Evolutionary conservation across 2,797 vertebrate species (phyloP).

Genomic region (Darevskia mixta): DNA sequence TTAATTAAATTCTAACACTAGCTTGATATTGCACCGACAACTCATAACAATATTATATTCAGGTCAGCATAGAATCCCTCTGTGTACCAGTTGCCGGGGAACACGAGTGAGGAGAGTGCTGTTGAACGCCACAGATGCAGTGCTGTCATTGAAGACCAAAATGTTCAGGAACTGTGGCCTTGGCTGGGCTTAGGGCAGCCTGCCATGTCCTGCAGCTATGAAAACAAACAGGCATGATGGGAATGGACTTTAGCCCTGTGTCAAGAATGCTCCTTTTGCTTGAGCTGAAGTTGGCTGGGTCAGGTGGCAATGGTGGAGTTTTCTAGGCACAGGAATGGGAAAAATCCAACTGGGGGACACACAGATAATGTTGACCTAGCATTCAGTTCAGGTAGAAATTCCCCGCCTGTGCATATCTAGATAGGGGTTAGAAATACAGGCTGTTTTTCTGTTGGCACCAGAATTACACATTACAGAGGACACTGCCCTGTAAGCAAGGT

Average conservation of each 20-base stretch:
- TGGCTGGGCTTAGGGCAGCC: slow-evolving; percentile 7
- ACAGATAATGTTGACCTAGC: background rate
- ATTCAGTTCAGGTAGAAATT: background rate
- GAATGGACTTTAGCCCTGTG: slow-evolving; percentile 24
- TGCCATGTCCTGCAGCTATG: background rate
- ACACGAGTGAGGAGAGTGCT: background rate
- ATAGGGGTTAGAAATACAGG: background rate
- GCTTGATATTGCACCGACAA: no score
- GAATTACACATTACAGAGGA: background rate
- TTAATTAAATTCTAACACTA: no score
- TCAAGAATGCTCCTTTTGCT: background rate
- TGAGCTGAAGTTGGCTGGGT: background rate
- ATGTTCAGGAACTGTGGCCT: slow-evolving; percentile 18
- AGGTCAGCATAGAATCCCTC: background rate
- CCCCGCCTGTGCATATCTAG: background rate
- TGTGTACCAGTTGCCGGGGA: no score
- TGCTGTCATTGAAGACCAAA: background rate
- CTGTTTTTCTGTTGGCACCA: background rate
- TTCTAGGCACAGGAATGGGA: background rate
- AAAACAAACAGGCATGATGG: slow-evolving; percentile 17
- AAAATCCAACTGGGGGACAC: no score
- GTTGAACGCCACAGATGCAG: background rate
- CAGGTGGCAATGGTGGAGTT: background rate
- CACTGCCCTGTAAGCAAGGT: background rate
- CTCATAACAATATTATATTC: no score